Evolutionary conservation across 2,797 vertebrate genomes (phyloP), one percentile per base, ranked within the genome.

Genomic region (Rhinatrema bivittatum): DNA sequence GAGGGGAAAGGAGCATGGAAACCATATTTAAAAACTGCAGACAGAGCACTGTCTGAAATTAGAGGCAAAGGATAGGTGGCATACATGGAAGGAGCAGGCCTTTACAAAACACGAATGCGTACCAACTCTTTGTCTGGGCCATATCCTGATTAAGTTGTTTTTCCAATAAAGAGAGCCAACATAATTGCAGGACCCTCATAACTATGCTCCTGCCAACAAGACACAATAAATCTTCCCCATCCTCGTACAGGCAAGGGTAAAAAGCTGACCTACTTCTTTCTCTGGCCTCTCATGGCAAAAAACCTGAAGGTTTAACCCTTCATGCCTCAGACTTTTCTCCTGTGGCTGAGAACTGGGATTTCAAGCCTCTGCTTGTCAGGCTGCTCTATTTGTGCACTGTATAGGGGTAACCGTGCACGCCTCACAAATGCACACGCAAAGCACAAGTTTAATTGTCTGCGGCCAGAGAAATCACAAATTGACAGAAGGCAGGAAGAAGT

Each of bases 221-320:
- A 36, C 6, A 10, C 26, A 29, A 26, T 31, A 32, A 25, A 41
- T 42, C 26, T 47, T 31, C 5, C 24, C 36, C 16, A 19, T 33
- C 32, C 41, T 32, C 34, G 26, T 32, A 43, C 34, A 39, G 39
- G 29, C 32, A 39, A 39, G 27, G 41, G 39, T 34, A 36, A 51
- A 11, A 10, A 7, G 6, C 10, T 2, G 5, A 41, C 12, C 32
- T 32, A 16, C 25, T 29, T 48, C 38, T 18, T 41, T 6, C 4
- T 21, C 25, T 3, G 12, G 36, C 18, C 23, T 25, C 37, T 28
- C 13, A 24, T 13, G n/a, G 19, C 13, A 5, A 4, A 28, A 27
- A 36, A 5, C n/a, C 17, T 13, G 17, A 6, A n/a, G 30, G 35
- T 1, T n/a, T n/a, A n/a, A n/a, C n/a, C n/a, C n/a, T n/a, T n/a